phyloP scores from a whole-genome alignment of 35 echinoderm and acorn worm genomes.

The Ptychodera flava region DNA sequence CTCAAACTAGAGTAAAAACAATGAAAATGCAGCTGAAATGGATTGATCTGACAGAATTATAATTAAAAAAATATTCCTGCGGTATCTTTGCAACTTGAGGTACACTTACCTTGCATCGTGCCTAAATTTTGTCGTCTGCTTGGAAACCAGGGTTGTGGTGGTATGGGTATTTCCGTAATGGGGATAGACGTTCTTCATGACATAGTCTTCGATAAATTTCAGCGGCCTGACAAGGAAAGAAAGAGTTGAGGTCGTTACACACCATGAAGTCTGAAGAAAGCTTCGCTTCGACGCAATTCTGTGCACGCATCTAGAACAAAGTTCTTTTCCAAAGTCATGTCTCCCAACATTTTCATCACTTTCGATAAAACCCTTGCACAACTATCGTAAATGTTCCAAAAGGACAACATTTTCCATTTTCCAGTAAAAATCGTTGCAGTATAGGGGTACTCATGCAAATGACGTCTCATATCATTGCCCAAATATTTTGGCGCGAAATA shows the following conservation, averaged over 20 bases:
- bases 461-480: too few relatives aligned
- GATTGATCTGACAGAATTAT: neutral
- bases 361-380: too few relatives aligned
- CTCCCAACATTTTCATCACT: too few relatives aligned
- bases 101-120: constrained; percentile 83
- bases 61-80: neutral
- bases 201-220: constrained; percentile 95
- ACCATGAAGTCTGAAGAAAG: neutral
- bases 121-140: constrained; percentile 85
- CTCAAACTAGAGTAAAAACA: neutral
- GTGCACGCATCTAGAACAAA: too few relatives aligned
- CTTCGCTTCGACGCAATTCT: too few relatives aligned
- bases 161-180: constrained; percentile 97
- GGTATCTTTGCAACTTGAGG: too few relatives aligned
- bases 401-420: too few relatives aligned
- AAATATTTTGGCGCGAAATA: too few relatives aligned
- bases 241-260: neutral
- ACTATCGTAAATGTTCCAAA: too few relatives aligned
- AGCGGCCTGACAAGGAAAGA: constrained; percentile 33
- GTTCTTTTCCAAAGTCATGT: too few relatives aligned
- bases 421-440: too few relatives aligned
- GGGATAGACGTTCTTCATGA: constrained; percentile 78
- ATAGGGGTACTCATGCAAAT: too few relatives aligned
- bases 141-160: constrained; percentile 71
- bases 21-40: neutral